These are phyloP conservation scores for Mesopsocus fuscifrons DNA, from an alignment of 2,888 invertebrate species.

Conservation along the genomic window DNA sequence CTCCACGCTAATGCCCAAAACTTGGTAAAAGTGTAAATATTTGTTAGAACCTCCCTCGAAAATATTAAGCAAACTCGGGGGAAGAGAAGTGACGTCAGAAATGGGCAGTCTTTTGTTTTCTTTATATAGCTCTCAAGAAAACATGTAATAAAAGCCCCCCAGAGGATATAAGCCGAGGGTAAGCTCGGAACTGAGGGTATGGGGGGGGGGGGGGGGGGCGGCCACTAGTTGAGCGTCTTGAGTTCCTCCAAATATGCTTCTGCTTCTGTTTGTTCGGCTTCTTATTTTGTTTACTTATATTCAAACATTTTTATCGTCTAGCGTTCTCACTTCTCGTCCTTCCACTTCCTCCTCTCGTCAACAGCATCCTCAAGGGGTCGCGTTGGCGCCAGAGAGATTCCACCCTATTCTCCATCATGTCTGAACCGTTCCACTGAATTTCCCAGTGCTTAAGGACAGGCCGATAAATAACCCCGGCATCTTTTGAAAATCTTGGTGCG, in stretches of 20 bases:
- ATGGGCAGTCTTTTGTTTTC: conserved; percentile 10
- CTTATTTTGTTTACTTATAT: conserved; percentile 11
- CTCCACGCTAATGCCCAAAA: conserved; percentile 1
- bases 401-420: not conserved
- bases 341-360: not conserved
- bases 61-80: conserved; percentile 9
- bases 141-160: conserved; percentile 10
- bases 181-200: not conserved
- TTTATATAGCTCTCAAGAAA: conserved; percentile 11
- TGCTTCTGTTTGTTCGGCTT: conserved; percentile 9
- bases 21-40: conserved; percentile 7
- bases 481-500: too few species aligned
- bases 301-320: conserved; percentile 10
- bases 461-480: too few species aligned
- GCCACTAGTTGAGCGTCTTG: conserved; percentile 10
- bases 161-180: conserved; percentile 8
- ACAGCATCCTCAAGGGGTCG: not conserved
- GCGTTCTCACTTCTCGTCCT: not conserved
- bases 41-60: conserved; percentile 1
- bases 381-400: not conserved
- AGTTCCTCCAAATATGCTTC: conserved; percentile 10
- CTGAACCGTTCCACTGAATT: not conserved
- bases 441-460: too few species aligned
- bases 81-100: conserved; percentile 8
- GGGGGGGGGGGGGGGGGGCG: conserved; percentile 2